Conservation (phyloP, 2,797 vertebrate species). For the Xyrichtys novacula region DNA sequence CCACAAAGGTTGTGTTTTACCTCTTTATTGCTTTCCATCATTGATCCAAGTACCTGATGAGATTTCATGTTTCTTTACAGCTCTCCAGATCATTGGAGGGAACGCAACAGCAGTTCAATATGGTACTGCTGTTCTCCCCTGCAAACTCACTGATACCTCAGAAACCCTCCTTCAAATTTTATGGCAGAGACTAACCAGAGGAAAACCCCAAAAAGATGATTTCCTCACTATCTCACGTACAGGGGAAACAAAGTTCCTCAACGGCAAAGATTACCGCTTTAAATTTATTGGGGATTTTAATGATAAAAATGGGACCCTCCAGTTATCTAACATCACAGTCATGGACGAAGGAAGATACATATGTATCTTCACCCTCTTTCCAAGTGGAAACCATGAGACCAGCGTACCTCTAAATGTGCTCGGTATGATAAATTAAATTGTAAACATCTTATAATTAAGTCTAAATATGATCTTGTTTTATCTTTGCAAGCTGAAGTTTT, state of each 20-base stretch:
- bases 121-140: constrained; percentile 12
- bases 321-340: constrained; percentile 23
- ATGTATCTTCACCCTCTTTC: constrained; percentile 64
- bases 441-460: not conserved
- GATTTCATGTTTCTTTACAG: constrained; percentile 24
- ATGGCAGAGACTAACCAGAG: constrained; percentile 59
- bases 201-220: not conserved
- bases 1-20: not conserved
- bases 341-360: constrained; percentile 64
- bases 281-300: constrained; percentile 33
- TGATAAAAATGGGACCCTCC: constrained; percentile 33
- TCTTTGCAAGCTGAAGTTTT: not conserved
- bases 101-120: not conserved
- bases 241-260: accelerated
- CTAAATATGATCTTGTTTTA: no score
- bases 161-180: constrained; percentile 55
- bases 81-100: constrained; percentile 21
- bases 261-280: not conserved
- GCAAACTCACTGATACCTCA: not conserved
- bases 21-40: not conserved
- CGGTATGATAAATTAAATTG: constrained; percentile 39
- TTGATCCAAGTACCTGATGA: not conserved
- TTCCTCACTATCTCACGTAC: constrained; percentile 18
- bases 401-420: constrained; percentile 30
- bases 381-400: constrained; percentile 29